Percentiles rank a stretch among this genome's conserved stretches.
Evolutionary conservation across 2,888 invertebrate species (phyloP).

Genomic region (Cryptocheilus praepositus): DNA sequence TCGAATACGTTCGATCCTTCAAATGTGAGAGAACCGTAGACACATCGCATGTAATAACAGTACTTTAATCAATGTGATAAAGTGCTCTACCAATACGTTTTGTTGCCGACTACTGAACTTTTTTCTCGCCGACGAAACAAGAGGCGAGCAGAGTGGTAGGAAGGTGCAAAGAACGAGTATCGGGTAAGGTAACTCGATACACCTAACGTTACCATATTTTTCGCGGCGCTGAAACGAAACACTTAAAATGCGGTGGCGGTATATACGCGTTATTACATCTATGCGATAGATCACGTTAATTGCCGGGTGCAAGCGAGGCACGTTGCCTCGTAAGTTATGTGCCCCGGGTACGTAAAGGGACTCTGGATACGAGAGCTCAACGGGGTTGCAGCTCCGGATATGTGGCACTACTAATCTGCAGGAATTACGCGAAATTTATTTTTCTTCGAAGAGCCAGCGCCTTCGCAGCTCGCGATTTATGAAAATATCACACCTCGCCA

Average conservation of each 20-base stretch:
- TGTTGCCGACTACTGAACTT: too few relatives aligned
- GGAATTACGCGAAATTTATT: constrained; percentile 61
- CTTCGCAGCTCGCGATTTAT: background rate
- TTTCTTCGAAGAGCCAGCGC: constrained; percentile 25
- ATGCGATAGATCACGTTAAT: constrained; percentile 71
- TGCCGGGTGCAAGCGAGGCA: constrained; percentile 63
- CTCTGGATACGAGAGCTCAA: constrained; percentile 37
- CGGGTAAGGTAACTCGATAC: constrained; percentile 44
- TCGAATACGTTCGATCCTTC: too few relatives aligned
- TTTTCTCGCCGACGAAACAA: too few relatives aligned
- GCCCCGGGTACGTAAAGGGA: constrained; percentile 36
- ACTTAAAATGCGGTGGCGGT: constrained; percentile 61
- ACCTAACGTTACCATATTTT: constrained; percentile 47
- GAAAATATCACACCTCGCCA: background rate
- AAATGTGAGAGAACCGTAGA: too few relatives aligned
- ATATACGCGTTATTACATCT: constrained; percentile 67
- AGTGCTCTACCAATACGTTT: too few relatives aligned
- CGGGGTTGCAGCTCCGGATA: constrained; percentile 39
- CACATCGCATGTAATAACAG: too few relatives aligned
- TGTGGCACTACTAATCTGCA: constrained; percentile 56
- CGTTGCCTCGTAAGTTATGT: constrained; percentile 67
- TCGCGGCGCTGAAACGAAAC: constrained; percentile 54
- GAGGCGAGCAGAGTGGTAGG: too few relatives aligned
- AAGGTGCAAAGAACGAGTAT: background rate
- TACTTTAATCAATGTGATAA: too few relatives aligned